These are phyloP conservation scores for Rhadina sibilatrix DNA, from an alignment of 2,113 vertebrate genomes.

Conservation along the genomic window DNA sequence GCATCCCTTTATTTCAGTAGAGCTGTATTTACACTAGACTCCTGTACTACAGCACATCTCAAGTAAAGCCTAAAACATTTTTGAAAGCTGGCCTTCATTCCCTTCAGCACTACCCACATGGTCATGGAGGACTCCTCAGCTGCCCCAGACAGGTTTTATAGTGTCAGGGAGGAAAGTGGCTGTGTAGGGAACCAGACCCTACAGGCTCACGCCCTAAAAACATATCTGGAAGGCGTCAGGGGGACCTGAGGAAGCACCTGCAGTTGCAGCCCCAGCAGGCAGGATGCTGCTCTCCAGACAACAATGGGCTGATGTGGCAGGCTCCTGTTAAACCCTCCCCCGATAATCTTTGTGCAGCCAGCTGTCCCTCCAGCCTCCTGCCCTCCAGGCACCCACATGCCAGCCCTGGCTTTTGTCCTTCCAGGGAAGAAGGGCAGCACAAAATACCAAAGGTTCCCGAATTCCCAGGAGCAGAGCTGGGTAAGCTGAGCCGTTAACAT, in stretches of 20 bases:
- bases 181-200: background rate
- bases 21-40: background rate
- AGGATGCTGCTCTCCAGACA: conserved; percentile 11
- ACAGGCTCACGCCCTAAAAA: background rate
- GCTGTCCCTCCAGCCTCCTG: background rate
- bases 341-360: background rate
- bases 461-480: background rate
- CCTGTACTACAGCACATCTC: background rate
- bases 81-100: background rate
- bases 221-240: fast-evolving
- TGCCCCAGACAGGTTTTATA: background rate
- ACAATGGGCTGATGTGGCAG: background rate
- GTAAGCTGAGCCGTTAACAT: fast-evolving
- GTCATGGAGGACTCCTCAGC: background rate
- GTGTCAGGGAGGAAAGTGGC: fast-evolving
- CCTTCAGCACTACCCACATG: background rate
- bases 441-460: background rate
- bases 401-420: background rate
- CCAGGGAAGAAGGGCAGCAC: background rate
- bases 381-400: background rate
- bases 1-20: background rate
- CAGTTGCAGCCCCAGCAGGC: background rate
- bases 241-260: conserved; percentile 25
- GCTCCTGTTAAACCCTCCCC: background rate
- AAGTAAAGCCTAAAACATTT: background rate